Evolutionary conservation across 2,113 vertebrate species (phyloP), one percentile per base, ranked within the genome.

Genomic region (Emydocephalus ijimae): DNA sequence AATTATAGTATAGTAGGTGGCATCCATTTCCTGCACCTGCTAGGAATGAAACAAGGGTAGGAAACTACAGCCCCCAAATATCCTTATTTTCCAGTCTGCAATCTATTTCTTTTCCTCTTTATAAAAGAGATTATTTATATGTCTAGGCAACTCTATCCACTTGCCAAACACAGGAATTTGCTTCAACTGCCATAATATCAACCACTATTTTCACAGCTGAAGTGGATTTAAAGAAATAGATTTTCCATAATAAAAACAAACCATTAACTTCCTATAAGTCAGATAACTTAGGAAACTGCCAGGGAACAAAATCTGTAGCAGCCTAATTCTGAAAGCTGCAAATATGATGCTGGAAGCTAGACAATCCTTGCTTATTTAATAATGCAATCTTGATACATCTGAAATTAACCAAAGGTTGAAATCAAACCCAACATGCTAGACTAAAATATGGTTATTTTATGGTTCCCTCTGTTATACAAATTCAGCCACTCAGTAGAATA

Each of bases 161-260:
- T 92, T 89, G 92, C 43, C 88, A 92, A 90, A 45, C 20, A 85
- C 29, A 59, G 69, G n/a, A 90, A n/a, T 88, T 45, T 39, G 52
- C 50, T 81, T 89, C 91, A 85, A n/a, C 12, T 34, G 14, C 24
- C 39, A 89, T 54, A 34, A 61, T 20, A 59, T 29, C 54, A 55
- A 39, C 59, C 59, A 92, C 87, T 89, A 48, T 89, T 90, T 92
- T 39, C 64, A 81, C 52, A 56, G 87, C 91, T 92, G 87, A 92
- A 55, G 87, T 56, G 87, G 64, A 89, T 56, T 56, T 81, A 10
- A 81, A 92, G 50, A 74, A 56, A 34, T 55, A 18, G 48, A 74
- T n/a, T 21, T 15, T 54, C 54, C 74, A 39, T 81, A 89, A 64
- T 34, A 81, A 74, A 92, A 89, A 24, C 26, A 12, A 43, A 56